Evolutionary conservation across 2,113 vertebrate genomes (phyloP).

Genomic region (Thermophis baileyi): DNA sequence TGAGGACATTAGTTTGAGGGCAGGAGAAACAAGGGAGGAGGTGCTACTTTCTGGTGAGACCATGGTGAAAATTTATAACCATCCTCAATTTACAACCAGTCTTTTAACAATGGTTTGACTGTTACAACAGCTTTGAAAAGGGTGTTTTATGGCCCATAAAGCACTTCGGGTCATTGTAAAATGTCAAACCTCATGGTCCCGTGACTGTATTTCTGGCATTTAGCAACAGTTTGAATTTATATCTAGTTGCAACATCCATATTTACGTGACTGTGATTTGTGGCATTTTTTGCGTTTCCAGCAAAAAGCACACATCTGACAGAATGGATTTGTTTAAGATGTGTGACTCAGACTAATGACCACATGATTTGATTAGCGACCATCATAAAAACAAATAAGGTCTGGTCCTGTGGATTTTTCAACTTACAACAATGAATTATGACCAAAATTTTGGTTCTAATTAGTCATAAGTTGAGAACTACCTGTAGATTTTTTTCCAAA

Average conservation of each 20-base stretch:
- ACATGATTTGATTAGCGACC: not conserved
- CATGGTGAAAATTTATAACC: too few relatives aligned
- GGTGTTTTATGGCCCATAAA: not conserved
- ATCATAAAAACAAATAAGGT: not conserved
- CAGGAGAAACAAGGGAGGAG: not conserved
- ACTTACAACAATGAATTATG: not conserved
- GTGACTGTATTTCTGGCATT: not conserved
- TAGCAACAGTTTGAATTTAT: not conserved
- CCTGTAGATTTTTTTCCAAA: not conserved
- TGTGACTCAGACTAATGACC: not conserved
- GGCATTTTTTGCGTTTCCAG: not conserved
- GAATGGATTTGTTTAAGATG: not conserved
- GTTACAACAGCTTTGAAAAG: not conserved
- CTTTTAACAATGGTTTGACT: not conserved
- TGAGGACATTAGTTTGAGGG: not conserved
- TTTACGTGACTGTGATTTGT: not conserved
- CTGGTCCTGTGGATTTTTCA: not conserved
- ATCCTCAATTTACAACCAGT: not conserved
- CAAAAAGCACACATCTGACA: not conserved
- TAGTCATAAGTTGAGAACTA: not conserved
- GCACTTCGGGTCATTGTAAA: not conserved
- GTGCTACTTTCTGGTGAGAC: too few relatives aligned
- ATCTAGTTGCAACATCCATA: not conserved
- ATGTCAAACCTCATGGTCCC: too few relatives aligned
- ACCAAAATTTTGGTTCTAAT: not conserved